Conservation (phyloP, 2,797 vertebrate genomes). For the Eurystomus glaucurus region DNA sequence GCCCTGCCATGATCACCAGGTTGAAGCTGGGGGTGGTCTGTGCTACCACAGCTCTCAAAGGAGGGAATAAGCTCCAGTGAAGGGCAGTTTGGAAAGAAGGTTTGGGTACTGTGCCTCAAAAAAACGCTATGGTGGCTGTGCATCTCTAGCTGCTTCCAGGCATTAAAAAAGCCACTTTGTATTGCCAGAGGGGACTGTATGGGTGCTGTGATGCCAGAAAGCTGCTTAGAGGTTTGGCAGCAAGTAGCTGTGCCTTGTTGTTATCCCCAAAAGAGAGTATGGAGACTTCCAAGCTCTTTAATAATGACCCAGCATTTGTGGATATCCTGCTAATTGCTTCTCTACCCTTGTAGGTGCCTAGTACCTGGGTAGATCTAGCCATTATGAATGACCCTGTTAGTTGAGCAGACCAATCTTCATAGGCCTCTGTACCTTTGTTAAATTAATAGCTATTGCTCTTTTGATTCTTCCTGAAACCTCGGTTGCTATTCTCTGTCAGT, state of each 20-base stretch:
- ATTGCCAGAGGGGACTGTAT: not conserved
- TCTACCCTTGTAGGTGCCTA: not conserved
- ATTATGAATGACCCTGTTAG: not conserved
- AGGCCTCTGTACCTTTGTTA: not conserved
- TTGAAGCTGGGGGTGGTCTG: not conserved
- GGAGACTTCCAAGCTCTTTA: not conserved
- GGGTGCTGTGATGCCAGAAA: not conserved
- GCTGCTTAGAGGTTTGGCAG: not conserved
- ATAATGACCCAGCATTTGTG: not conserved
- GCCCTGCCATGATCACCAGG: not conserved
- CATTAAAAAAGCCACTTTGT: not conserved
- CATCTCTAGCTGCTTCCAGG: not conserved
- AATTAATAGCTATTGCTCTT: constrained; percentile 32
- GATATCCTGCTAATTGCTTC: not conserved
- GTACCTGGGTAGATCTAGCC: not conserved
- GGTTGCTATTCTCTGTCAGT: not conserved
- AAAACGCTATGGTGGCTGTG: not conserved
- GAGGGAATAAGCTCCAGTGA: not conserved
- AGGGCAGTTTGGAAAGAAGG: not conserved
- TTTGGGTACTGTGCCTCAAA: not conserved
- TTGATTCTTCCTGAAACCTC: not conserved
- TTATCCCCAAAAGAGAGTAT: not conserved
- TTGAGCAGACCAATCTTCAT: not conserved
- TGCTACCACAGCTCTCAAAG: not conserved
- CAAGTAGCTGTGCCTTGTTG: not conserved